Evolutionary conservation across 2,113 vertebrate genomes (phyloP).

Genomic region (Hymenochirus boettgeri): DNA sequence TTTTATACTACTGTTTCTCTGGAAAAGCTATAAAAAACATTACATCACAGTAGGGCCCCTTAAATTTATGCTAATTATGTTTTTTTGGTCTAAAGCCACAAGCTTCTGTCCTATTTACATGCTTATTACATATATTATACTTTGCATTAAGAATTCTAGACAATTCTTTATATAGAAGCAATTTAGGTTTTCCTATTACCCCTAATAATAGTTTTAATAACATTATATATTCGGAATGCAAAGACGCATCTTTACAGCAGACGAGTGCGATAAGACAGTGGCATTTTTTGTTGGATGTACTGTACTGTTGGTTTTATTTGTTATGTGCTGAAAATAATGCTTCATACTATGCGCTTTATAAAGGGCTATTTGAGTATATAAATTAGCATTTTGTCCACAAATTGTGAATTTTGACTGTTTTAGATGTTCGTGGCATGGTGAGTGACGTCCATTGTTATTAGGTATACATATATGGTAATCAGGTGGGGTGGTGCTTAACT

Average conservation of each 20-base stretch:
- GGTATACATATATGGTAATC: too few species aligned
- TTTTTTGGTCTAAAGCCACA: neutral
- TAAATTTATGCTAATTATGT: neutral
- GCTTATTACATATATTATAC: neutral
- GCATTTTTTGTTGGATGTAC: too few species aligned
- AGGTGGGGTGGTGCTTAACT: too few species aligned
- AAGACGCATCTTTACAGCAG: neutral
- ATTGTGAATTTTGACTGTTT: too few species aligned
- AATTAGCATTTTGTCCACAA: too few species aligned
- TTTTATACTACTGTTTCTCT: neutral
- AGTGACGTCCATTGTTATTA: too few species aligned
- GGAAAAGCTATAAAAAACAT: neutral
- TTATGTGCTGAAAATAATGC: too few species aligned
- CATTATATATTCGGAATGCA: conserved; percentile 1
- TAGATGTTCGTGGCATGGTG: too few species aligned
- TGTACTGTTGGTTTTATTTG: too few species aligned
- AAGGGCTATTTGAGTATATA: too few species aligned
- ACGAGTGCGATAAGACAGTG: too few species aligned
- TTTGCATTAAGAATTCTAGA: neutral
- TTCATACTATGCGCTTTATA: too few species aligned
- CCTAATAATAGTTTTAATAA: neutral
- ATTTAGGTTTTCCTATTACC: neutral
- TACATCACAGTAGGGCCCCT: neutral
- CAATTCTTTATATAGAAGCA: neutral
- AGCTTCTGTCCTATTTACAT: neutral